Evolutionary conservation across 2,888 invertebrate genomes (phyloP), one percentile per base, ranked within the genome.

Genomic region (Coecobrya sp.): DNA sequence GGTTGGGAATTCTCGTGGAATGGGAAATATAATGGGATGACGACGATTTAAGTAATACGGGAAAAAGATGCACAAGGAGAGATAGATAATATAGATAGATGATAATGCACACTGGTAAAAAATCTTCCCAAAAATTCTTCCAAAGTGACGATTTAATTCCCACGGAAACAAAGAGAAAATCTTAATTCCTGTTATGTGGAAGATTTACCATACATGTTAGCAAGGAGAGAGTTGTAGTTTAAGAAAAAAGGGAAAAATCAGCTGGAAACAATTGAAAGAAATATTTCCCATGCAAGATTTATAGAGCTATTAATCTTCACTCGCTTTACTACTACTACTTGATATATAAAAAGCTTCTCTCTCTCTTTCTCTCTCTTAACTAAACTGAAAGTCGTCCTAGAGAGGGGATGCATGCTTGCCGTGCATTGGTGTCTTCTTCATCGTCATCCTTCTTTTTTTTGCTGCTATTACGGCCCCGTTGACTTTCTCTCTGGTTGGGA

Each of bases 251-350:
- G 93, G 92, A 93, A 92, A 93, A 93, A 94, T 94, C 94, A 93
- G 93, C 92, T 87, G 93, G 93, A 94, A 65, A 94, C 94, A 94
- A 94, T 94, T 94, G 93, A 94, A 94, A 94, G 94, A 94, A 94
- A 94, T 93, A 94, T 94, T 94, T 93, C 93, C 93, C 91, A 92
- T 93, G 87, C 89, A 92, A 91, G 94, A 94, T 94, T 94, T 94
- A 94, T 94, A 86, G 94, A 86, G 93, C 93, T 93, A 94, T 94
- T 94, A 94, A 94, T 94, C 94, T 94, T 94, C 89, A 65, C 93
- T 94, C 19, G 62, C 62, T 65, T 59, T 13, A n/a, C n/a, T n/a
- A n/a, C n/a, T 36, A 36, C 36, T 36, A 36, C 36, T 36, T 7
- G 36, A 2, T 36, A 65, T 55, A 93, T 94, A 55, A 93, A 93